Evolutionary conservation across 2,888 invertebrate species (phyloP), one percentile per base, ranked within the genome.

Genomic region (Caenorhabditis sp.): DNA sequence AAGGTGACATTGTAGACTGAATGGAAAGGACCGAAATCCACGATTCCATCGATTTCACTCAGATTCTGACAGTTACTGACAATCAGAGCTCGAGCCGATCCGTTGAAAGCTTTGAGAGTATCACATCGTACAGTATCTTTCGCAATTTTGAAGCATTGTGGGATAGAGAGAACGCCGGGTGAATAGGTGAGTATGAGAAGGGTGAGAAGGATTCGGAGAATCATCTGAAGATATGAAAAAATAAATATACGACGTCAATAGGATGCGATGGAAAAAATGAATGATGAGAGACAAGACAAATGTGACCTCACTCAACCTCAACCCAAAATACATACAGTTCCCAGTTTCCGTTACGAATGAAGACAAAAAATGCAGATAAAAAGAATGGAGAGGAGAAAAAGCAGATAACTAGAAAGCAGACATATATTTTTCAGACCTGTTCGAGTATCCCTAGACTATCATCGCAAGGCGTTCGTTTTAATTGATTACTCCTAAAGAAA

Each of bases 161-260:
- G 31, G 3, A 44, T 47, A 10, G 47, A 35, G 8, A 31, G 24
- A 16, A n/a, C 54, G 8, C 47, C 56, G 16, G 54, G 28, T n/a
- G 64, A 72, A 26, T 64, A 70, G 63, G 70, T 79, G 14, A 79
- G 70, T 6, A 79, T 79, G 26, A 72, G 79, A 16, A 79, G 64
- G 44, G 70, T 56, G 28, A 79, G 70, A 22, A 79, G 64, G 19
- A 79, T 79, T 44, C 79, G 79, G 26, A 79, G 79, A 54, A 56
- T 64, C 79, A 79, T 79, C 28, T 24, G 28, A 70, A 70, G 58
- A 19, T 54, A 4, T 31, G 38, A 56, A 56, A 16, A 14, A n/a
- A n/a, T 56, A 14, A 26, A 54, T 14, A 14, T n/a, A 54, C 49
- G 47, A 47, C 28, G 63, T 47, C 47, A 28, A 28, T 22, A 26